Evolutionary conservation across 2,113 vertebrate species (phyloP), one percentile per base, ranked within the genome.

Genomic region (Amia ocellicauda): DNA sequence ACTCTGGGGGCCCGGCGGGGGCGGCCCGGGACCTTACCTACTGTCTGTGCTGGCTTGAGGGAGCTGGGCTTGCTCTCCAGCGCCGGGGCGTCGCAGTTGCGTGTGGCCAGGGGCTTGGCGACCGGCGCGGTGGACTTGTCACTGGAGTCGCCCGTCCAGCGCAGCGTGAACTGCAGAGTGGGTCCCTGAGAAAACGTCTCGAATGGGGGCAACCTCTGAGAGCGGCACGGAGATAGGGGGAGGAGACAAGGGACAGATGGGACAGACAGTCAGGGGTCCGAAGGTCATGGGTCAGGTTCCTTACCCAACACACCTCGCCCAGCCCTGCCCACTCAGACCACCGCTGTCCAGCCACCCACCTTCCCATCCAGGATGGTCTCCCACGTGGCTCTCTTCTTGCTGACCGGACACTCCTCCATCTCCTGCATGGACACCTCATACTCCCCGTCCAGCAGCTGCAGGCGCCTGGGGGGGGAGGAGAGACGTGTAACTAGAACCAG

Each of bases 171-270:
- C 88, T 99, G 96, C 84, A 99, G 82, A 2, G 96, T 99, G 74
- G 96, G 96, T 93, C 96, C 96, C 94, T 99, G 96, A 96, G 96
- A 98, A 92, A 99, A 98, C 28, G 95, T 97, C 92, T 99, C 96
- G 86, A 99, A 99, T 26, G 96, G 96, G 77, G 96, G 96, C 80
- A 97, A 80, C 73, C 93, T 92, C 96, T 99, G 85, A 2, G 24
- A 26, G 20, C 2, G 3, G 13, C 20, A 76, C 69, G n/a, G n/a
- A n/a, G n/a, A n/a, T n/a, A n/a, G n/a, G n/a, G n/a, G n/a, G n/a
- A n/a, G n/a, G n/a, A n/a, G n/a, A n/a, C n/a, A n/a, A n/a, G n/a
- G 0, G n/a, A n/a, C n/a, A n/a, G n/a, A n/a, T n/a, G n/a, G n/a
- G n/a, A n/a, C n/a, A n/a, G n/a, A n/a, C n/a, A n/a, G n/a, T n/a